Evolutionary conservation across 1,140 invertebrate species (phyloP).

Genomic region (Oryzaephilus surinamensis): DNA sequence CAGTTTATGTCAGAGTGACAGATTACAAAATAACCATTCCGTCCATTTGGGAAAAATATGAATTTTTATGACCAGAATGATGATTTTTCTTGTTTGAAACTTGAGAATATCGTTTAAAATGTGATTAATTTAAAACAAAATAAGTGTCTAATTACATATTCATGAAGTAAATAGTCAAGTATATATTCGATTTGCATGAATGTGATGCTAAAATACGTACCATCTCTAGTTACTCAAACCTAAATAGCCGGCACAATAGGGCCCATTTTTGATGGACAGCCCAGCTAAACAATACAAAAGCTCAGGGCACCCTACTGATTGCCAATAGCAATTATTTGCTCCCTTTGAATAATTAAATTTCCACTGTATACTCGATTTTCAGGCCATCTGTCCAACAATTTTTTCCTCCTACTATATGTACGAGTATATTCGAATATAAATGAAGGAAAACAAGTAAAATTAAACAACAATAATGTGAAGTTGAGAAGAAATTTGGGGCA

Average conservation of each 20-base stretch:
- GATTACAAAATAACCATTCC: no score
- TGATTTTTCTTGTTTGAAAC: no score
- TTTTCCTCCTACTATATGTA: no score
- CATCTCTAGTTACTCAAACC: constrained; percentile 12
- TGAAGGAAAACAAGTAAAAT: no score
- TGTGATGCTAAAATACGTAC: constrained; percentile 9
- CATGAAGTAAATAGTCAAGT: constrained; percentile 29
- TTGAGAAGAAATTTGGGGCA: no score
- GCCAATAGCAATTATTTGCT: constrained; percentile 35
- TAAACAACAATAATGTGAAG: no score
- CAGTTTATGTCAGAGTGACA: no score
- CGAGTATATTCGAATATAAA: no score
- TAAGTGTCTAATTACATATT: constrained; percentile 27
- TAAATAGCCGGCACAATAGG: constrained; percentile 12
- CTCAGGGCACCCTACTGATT: constrained; percentile 19
- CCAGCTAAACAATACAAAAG: constrained; percentile 17
- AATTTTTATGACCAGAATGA: no score
- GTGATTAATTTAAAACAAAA: no score
- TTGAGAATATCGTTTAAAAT: no score
- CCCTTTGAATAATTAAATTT: constrained; percentile 37
- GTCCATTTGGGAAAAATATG: no score
- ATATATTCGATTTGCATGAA: constrained; percentile 25
- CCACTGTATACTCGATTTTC: constrained; percentile 30
- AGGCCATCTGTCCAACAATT: constrained; percentile 34
- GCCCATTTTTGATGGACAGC: constrained; percentile 19